Evolutionary conservation across 2,888 invertebrate genomes (phyloP).

Genomic region (Ferdinandea cuprea): DNA sequence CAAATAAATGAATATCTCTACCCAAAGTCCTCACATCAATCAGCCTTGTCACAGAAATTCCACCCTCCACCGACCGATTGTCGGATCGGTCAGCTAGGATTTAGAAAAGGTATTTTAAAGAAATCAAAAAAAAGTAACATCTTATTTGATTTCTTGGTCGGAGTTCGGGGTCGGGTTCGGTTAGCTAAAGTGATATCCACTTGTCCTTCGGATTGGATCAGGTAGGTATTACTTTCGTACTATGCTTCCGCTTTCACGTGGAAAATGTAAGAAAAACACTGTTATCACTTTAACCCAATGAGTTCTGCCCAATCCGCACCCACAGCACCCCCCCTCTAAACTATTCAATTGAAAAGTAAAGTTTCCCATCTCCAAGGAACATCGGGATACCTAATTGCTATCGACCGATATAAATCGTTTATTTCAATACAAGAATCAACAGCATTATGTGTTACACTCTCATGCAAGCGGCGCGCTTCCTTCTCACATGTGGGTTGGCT

Average conservation of each 20-base stretch:
- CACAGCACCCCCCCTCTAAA: neutral
- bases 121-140: slow-evolving; percentile 20
- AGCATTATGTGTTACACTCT: slow-evolving; percentile 4
- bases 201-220: neutral
- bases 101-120: neutral
- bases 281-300: too few relatives aligned
- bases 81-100: slow-evolving; percentile 7
- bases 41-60: slow-evolving; percentile 10
- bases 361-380: neutral
- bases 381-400: slow-evolving; percentile 60
- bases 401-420: slow-evolving; percentile 73
- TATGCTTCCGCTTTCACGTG: slow-evolving; percentile 10
- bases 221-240: neutral
- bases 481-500: neutral
- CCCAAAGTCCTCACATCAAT: neutral
- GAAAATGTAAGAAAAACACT: neutral
- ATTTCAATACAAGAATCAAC: slow-evolving; percentile 64
- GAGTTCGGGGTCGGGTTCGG: neutral
- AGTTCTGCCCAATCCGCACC: too few relatives aligned
- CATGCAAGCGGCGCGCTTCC: slow-evolving; percentile 14
- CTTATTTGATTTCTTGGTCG: slow-evolving; percentile 27
- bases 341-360: neutral
- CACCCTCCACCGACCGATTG: neutral
- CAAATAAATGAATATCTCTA: neutral
- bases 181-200: neutral